These are phyloP conservation scores for Melanotaenia duboulayi DNA, from an alignment of 2,113 vertebrate species.

Conservation along the genomic window DNA sequence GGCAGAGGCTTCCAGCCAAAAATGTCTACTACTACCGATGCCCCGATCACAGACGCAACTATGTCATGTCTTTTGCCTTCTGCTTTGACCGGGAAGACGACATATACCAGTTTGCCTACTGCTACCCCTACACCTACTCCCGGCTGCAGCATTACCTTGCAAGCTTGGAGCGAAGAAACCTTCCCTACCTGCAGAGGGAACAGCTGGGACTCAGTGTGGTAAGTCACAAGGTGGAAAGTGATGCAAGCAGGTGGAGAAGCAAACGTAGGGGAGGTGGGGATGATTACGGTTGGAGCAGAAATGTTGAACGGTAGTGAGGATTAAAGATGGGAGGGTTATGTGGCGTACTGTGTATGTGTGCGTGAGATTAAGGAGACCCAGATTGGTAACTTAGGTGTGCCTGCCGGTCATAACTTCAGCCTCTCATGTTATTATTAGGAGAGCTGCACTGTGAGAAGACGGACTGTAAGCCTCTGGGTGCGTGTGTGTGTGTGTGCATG, in stretches of 20 bases:
- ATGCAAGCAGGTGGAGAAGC: not conserved
- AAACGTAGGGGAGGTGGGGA: not conserved
- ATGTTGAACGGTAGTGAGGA: conserved; percentile 21
- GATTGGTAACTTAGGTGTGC: conserved; percentile 65
- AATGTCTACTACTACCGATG: conserved; percentile 99
- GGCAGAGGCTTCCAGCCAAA: conserved; percentile 96
- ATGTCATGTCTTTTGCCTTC: conserved; percentile 99
- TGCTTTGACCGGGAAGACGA: conserved; percentile 97
- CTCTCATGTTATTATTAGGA: conserved; percentile 74
- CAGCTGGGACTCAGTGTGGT: conserved; percentile 95
- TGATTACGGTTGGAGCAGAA: conserved; percentile 19
- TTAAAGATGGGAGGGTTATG: conserved; percentile 19
- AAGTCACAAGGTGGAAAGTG: conserved; percentile 64
- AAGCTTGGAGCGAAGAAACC: conserved; percentile 89
- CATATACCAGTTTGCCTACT: conserved; percentile 96
- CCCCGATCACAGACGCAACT: conserved; percentile 95
- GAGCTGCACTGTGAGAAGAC: conserved; percentile 68
- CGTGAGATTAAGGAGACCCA: conserved; percentile 34
- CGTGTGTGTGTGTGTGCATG: conserved; percentile 20
- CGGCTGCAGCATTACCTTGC: conserved; percentile 96
- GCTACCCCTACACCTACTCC: conserved; percentile 97
- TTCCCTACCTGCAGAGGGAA: conserved; percentile 92
- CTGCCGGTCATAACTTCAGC: conserved; percentile 66
- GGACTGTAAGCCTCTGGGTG: conserved; percentile 62
- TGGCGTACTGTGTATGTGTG: conserved; percentile 8